Percentiles rank a stretch among this genome's conserved stretches.
Conservation (phyloP, 2,888 invertebrate genomes). For the Chrysolina oricalcia region DNA sequence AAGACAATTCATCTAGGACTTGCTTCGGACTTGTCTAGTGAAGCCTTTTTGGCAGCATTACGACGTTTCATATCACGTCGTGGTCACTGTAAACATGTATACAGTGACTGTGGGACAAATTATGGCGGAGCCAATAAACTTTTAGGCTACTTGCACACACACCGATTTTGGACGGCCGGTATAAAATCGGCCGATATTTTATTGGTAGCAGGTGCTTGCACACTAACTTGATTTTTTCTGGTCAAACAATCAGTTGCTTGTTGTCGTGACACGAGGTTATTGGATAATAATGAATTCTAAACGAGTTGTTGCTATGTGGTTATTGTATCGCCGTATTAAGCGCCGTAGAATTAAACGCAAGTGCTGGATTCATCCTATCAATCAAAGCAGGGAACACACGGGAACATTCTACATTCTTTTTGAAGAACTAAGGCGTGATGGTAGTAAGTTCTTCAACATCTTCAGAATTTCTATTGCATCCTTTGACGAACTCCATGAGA, state of each 20-base stretch:
- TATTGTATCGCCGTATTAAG: constrained; percentile 26
- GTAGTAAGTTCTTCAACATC: constrained; percentile 9
- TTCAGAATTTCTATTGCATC: constrained; percentile 1
- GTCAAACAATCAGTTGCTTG: constrained; percentile 1
- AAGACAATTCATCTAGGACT: no score
- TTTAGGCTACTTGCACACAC: no score
- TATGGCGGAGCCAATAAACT: no score
- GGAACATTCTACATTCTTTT: constrained; percentile 34
- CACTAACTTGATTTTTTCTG: constrained; percentile 18
- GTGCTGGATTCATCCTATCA: constrained; percentile 33
- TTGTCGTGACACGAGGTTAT: constrained; percentile 17
- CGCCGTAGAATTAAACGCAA: constrained; percentile 23
- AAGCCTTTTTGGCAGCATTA: no score
- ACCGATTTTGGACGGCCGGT: constrained; percentile 22
- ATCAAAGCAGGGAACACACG: constrained; percentile 30
- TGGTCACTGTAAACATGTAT: no score
- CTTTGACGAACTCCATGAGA: no score
- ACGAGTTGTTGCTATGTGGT: constrained; percentile 22
- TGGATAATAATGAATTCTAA: constrained; percentile 27
- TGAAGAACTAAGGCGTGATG: constrained; percentile 28
- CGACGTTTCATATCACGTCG: no score
- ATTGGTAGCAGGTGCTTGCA: constrained; percentile 20
- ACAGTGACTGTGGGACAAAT: no score
- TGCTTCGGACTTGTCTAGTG: no score
- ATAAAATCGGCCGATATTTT: constrained; percentile 32